phyloP scores from a whole-genome alignment of 2,888 invertebrate genomes.

The Leucozona laternaria region DNA sequence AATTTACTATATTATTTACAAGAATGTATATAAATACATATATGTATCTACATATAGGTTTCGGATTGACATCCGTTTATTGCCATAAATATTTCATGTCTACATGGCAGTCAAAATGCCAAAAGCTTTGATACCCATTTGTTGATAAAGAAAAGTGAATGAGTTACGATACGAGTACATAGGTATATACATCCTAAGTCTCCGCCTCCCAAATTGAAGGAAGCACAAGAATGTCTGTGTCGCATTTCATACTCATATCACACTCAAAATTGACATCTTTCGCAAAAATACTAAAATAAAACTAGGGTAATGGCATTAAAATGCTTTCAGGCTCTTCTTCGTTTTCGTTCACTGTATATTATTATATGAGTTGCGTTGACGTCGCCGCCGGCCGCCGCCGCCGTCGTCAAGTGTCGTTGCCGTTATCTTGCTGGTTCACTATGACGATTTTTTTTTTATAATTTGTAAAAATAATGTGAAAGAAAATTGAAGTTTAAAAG shows the following conservation, averaged over 20 bases:
- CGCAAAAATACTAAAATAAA: background rate
- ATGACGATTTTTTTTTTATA: constrained; percentile 4
- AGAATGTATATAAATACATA: too few relatives aligned
- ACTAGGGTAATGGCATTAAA: constrained; percentile 40
- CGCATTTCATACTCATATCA: constrained; percentile 4
- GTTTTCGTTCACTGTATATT: constrained; percentile 19
- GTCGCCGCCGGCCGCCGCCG: background rate
- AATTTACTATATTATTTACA: background rate
- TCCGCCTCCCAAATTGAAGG: background rate
- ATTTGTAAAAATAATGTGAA: background rate
- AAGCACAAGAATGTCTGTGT: background rate
- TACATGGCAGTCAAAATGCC: constrained; percentile 24
- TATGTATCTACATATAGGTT: too few relatives aligned
- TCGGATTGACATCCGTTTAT: constrained; percentile 37
- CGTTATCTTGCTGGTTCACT: background rate
- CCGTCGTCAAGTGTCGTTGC: background rate
- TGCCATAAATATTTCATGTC: constrained; percentile 7
- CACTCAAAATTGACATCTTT: constrained; percentile 44
- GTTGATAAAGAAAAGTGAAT: background rate
- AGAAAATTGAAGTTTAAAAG: constrained; percentile 34
- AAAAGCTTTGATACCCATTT: background rate
- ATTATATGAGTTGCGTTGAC: background rate
- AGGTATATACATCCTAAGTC: background rate
- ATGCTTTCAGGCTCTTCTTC: constrained; percentile 24
- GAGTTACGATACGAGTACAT: too few relatives aligned